A percentile compares a stretch with the other conserved stretches of the same genome.
These are phyloP conservation scores for Misgurnus anguillicaudatus DNA, from an alignment of 2,113 vertebrate genomes.

Conservation along the genomic window DNA sequence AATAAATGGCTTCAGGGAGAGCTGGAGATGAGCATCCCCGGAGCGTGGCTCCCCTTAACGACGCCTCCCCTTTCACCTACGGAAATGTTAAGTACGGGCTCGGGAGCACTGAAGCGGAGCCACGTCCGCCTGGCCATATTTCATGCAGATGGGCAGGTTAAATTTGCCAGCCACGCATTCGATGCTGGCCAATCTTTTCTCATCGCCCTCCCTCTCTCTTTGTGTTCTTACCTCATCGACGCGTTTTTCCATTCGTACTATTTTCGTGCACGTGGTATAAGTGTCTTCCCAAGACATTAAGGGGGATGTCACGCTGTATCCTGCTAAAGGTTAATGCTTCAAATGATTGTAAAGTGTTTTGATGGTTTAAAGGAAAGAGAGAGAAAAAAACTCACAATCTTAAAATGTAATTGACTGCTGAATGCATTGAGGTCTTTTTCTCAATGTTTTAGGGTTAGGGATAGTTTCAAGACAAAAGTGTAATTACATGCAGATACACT, in stretches of 20 bases:
- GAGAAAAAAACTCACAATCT: constrained; percentile 64
- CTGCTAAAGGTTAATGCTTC: constrained; percentile 71
- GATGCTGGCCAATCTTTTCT: constrained; percentile 13
- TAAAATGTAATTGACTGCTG: constrained; percentile 64
- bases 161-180: constrained; percentile 46
- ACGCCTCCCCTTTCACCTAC: constrained; percentile 52
- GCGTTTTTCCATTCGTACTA: constrained; percentile 11
- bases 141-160: constrained; percentile 59
- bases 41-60: constrained; percentile 49
- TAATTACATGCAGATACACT: no score
- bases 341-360: constrained; percentile 72
- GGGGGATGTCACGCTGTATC: constrained; percentile 56
- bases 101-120: constrained; percentile 41
- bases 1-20: constrained; percentile 66
- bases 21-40: constrained; percentile 63
- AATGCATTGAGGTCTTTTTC: not conserved
- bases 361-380: constrained; percentile 64
- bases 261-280: constrained; percentile 59
- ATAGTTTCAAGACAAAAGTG: no score
- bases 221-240: not conserved
- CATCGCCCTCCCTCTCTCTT: not conserved
- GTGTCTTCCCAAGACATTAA: constrained; percentile 56
- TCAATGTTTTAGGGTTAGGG: no score
- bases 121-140: constrained; percentile 39
- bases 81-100: constrained; percentile 61